Conservation (phyloP, 1,140 invertebrate species). For the Penaeus vannamei region DNA sequence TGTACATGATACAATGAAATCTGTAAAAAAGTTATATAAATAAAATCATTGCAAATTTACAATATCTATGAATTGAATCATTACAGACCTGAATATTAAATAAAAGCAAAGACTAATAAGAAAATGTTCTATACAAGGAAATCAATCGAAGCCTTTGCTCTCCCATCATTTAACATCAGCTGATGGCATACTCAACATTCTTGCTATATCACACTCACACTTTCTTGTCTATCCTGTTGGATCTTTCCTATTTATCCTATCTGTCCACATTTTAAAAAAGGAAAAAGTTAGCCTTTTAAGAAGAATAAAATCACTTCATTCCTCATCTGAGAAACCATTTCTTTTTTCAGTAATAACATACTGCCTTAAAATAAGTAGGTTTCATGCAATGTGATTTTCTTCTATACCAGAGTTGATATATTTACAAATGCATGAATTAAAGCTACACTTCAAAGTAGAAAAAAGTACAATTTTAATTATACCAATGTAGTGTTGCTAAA, state of each 20-base stretch:
- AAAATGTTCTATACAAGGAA: constrained; percentile 19
- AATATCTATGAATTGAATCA: constrained; percentile 23
- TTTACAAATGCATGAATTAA: constrained; percentile 34
- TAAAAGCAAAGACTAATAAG: constrained; percentile 9
- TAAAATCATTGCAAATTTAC: constrained; percentile 43
- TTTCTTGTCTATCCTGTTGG: too few relatives aligned
- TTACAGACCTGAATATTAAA: constrained; percentile 33
- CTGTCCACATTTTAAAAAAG: too few relatives aligned
- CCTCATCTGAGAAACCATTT: too few relatives aligned
- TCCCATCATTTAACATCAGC: constrained; percentile 21
- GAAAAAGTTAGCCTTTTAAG: too few relatives aligned
- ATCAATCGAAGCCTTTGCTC: constrained; percentile 27
- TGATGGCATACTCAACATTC: constrained; percentile 2
- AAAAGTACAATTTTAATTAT: constrained; percentile 18
- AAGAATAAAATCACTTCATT: too few relatives aligned
- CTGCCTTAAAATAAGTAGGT: constrained; percentile 8
- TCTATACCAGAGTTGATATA: constrained; percentile 23
- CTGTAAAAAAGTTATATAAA: constrained; percentile 49
- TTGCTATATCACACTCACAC: too few relatives aligned
- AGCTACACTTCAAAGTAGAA: constrained; percentile 22
- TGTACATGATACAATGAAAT: constrained; percentile 40
- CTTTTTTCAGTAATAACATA: not conserved
- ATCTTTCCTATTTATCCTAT: too few relatives aligned
- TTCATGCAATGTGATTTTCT: constrained; percentile 20
- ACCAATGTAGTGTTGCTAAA: too few relatives aligned